These are phyloP conservation scores for Hypolimnas misippus DNA, from an alignment of 2,888 invertebrate species.

Conservation along the genomic window DNA sequence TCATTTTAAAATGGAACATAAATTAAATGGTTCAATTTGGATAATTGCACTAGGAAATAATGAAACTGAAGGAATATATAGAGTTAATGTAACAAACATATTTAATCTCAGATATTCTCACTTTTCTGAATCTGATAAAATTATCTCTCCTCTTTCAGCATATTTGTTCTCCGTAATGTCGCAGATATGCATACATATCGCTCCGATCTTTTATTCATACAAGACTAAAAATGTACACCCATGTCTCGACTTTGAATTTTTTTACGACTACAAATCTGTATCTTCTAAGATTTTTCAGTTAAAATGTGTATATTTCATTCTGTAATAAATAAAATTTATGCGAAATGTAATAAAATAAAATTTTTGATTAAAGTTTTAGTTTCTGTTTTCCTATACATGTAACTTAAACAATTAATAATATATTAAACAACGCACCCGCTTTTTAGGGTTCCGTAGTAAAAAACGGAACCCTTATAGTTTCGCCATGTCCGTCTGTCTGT, in stretches of 20 bases:
- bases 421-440: too few species aligned
- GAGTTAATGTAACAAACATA: neutral
- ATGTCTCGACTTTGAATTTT: slow-evolving; percentile 35
- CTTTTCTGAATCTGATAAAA: neutral
- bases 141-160: slow-evolving; percentile 1
- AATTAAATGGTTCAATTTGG: neutral
- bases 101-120: neutral
- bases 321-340: slow-evolving; percentile 12
- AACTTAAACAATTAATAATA: too few species aligned
- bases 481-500: too few species aligned
- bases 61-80: neutral
- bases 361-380: too few species aligned
- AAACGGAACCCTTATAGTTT: too few species aligned
- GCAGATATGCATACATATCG: slow-evolving; percentile 31
- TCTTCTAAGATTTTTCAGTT: neutral
- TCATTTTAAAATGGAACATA: neutral
- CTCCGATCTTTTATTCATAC: slow-evolving; percentile 44
- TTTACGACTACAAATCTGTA: slow-evolving; percentile 21
- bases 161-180: slow-evolving; percentile 24
- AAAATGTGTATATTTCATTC: too few species aligned
- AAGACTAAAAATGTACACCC: slow-evolving; percentile 40
- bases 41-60: neutral
- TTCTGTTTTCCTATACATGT: too few species aligned
- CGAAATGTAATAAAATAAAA: too few species aligned
- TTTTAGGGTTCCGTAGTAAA: too few species aligned